Percentiles rank a stretch among this genome's conserved stretches.
These are phyloP conservation scores for Tympanuchus pallidicinctus DNA, from an alignment of 2,113 vertebrate species.

Conservation along the genomic window DNA sequence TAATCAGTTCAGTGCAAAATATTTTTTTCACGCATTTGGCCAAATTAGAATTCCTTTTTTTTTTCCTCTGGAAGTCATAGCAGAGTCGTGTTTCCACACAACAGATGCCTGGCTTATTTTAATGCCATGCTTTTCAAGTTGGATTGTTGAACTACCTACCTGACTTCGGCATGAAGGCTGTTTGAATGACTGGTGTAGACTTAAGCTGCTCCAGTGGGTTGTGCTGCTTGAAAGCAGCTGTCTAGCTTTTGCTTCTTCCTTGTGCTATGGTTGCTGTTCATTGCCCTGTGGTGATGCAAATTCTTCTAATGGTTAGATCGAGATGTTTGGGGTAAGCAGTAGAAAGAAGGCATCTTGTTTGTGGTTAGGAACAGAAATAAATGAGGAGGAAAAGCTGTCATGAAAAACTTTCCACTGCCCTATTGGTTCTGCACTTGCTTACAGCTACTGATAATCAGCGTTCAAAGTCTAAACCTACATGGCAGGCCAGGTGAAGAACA, in stretches of 20 bases:
- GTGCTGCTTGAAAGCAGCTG: not conserved
- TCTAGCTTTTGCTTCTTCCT: not conserved
- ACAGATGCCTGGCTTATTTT: slow-evolving; percentile 23
- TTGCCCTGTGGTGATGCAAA: not conserved
- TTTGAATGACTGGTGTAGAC: not conserved
- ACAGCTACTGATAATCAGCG: slow-evolving; percentile 9
- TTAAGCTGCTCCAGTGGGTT: slow-evolving; percentile 21
- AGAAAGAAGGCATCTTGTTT: not conserved
- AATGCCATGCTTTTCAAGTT: slow-evolving; percentile 8
- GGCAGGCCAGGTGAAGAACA: slow-evolving; percentile 24
- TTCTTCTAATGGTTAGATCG: slow-evolving; percentile 4
- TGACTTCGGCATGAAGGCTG: not conserved
- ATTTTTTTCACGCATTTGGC: not conserved
- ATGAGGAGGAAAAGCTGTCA: not conserved
- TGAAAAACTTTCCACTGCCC: not conserved
- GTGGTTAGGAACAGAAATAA: slow-evolving; percentile 2
- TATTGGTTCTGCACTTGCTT: slow-evolving; percentile 13
- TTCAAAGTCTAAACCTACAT: slow-evolving; percentile 32
- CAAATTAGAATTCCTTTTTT: not conserved
- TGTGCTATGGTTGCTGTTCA: slow-evolving; percentile 2
- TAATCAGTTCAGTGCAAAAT: not conserved
- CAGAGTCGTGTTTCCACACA: not conserved
- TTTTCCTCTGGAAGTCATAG: not conserved
- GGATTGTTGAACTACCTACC: slow-evolving; percentile 34
- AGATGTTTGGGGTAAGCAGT: not conserved